Evolutionary conservation across 2,113 vertebrate species (phyloP).

Genomic region (Struthio camelus): DNA sequence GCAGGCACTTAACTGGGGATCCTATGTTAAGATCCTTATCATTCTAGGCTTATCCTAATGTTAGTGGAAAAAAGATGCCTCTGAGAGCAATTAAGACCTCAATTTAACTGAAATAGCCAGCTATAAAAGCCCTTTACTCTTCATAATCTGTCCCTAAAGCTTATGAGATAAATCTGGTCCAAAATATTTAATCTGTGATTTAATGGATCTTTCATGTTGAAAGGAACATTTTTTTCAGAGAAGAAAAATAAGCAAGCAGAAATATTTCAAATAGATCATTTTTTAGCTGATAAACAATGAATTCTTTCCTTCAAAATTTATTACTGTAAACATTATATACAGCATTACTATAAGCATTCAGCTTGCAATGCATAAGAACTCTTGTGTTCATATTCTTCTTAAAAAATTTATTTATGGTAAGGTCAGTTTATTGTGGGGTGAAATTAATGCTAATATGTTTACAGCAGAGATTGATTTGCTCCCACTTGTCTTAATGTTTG

Average conservation of each 20-base stretch:
- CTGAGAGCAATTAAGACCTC: slow-evolving; percentile 37
- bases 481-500: not conserved
- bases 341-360: not conserved
- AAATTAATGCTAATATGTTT: not conserved
- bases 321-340: not conserved
- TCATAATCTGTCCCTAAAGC: not conserved
- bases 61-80: slow-evolving; percentile 39
- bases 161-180: not conserved
- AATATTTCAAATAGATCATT: not conserved
- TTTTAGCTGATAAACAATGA: not conserved
- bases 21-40: slow-evolving; percentile 6
- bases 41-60: slow-evolving; percentile 21
- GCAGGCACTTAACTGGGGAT: not conserved
- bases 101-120: slow-evolving; percentile 19
- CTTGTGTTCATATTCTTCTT: not conserved
- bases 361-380: not conserved
- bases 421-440: too few relatives aligned
- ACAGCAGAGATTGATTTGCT: not conserved
- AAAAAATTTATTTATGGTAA: not conserved
- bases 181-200: slow-evolving; percentile 36
- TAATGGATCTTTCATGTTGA: not conserved
- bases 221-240: not conserved
- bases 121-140: slow-evolving; percentile 21
- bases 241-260: not conserved
- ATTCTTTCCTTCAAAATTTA: not conserved